Evolutionary conservation across 1,140 invertebrate species (phyloP), one percentile per base, ranked within the genome.

Genomic region (Pseudobourletiella spinata): DNA sequence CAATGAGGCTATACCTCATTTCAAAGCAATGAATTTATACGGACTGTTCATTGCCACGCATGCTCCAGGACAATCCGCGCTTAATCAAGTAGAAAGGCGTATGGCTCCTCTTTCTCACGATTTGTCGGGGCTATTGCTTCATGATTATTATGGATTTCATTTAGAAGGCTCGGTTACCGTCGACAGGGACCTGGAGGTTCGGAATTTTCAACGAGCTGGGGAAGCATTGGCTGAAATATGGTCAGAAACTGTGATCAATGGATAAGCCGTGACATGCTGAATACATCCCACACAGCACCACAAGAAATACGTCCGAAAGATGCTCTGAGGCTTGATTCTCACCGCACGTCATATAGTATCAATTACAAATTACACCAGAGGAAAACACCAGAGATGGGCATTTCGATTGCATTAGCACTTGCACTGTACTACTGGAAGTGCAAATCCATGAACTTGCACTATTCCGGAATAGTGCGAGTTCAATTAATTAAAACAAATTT

Each of bases 61-160:
- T 73, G 75, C 76, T 42, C 75, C 75, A 32, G 74, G 74, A n/a
- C 55, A 70, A 28, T 71, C 67, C 56, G 72, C 75, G 15, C 77
- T 67, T 67, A 74, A 72, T 64, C 50, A 57, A 18, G 73, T 72
- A 14, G 71, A 74, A 57, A 57, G 72, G 59, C 29, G 68, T 57
- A 74, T 77, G 75, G 76, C 75, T 44, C 74, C 75, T 28, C 63
- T 78, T 28, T 74, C 71, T 65, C 58, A 61, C 30, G 68, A 73
- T 65, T 68, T 76, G 44, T 43, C 72, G 51, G 73, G 74, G 30
- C 20, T 76, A 11, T 72, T 77, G 42, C 60, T 76, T 35, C 70
- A 75, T 69, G 75, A 74, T 59, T 50, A 65, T 62, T 75, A 67
- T 71, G 73, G 74, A 20, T 69, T 58, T 50, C 74, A 77, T 72